Evolutionary conservation across 2,797 vertebrate species (phyloP), one percentile per base, ranked within the genome.

Genomic region (Pampus argenteus): DNA sequence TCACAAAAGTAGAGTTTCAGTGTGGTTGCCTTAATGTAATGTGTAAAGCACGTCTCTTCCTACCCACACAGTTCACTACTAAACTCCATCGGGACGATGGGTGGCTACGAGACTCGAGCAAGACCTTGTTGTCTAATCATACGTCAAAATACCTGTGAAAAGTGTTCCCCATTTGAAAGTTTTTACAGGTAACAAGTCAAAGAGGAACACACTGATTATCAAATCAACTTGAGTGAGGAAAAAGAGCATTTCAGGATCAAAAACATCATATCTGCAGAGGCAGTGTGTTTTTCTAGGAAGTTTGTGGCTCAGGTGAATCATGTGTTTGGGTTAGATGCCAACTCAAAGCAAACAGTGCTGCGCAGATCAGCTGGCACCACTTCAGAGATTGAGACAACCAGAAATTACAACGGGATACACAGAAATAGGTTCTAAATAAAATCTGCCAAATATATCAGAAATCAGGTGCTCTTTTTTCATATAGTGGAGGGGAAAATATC

Each of bases 21-120:
- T 42, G 48, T 9, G 63, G 47, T 66, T 82, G 58, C 57, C 74
- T 48, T 78, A 67, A 79, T 71, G 59, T 85, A 89, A 87, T 80
- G 54, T 86, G 73, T 73, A 61, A 76, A 81, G 20, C 52, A 50
- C 47, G 72, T 74, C 75, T 81, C 49, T 29, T 62, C 22, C 65
- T 54, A 65, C 82, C 76, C 72, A 72, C 67, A 69, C 66, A 44
- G 68, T 56, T 79, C 66, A 73, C 64, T 34, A 55, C 71, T 49
- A 17, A 78, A 72, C 79, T 82, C 74, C 71, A 52, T 59, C 56
- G 71, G 62, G 61, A 71, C 7, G 14, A 61, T 62, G 65, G 66
- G 76, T 57, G 78, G 63, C 62, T 69, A 23, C 8, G 22, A 67
- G 58, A 69, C 69, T 65, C 45, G 50, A 68, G 29, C 58, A 65